Conservation (phyloP, 2,888 invertebrate genomes). For the Phortica magna region DNA sequence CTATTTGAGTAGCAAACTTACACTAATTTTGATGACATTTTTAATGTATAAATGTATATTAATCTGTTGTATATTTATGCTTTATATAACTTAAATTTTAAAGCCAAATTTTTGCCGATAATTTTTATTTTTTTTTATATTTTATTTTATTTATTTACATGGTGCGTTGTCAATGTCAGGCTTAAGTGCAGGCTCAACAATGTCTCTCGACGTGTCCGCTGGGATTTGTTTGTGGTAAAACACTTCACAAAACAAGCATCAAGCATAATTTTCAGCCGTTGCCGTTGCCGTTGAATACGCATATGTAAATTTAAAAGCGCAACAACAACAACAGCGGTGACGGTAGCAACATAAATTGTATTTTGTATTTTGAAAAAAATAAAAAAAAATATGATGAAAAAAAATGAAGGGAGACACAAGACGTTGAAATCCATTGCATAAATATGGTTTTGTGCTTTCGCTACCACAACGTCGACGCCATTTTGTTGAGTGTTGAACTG, state of each 20-base stretch:
- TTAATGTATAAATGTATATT: too few species aligned
- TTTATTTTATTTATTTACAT: background rate
- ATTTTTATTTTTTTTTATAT: too few species aligned
- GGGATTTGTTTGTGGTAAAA: background rate
- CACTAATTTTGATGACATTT: too few species aligned
- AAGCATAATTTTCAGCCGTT: background rate
- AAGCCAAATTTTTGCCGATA: too few species aligned
- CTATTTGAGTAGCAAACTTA: too few species aligned
- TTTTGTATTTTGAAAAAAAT: too few species aligned
- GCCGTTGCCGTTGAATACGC: background rate
- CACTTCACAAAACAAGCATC: background rate
- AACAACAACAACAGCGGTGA: background rate
- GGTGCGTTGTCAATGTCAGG: background rate
- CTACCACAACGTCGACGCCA: background rate
- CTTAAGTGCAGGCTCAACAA: background rate
- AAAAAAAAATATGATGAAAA: too few species aligned
- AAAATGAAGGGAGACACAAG: background rate
- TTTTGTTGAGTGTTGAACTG: background rate
- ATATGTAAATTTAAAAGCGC: background rate
- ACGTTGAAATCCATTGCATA: background rate
- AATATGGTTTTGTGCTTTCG: background rate
- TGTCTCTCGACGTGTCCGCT: background rate
- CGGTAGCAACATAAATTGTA: too few species aligned
- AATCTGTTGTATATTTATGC: too few species aligned
- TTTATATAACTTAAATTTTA: too few species aligned